Evolutionary conservation across 1,140 invertebrate genomes (phyloP), one percentile per base, ranked within the genome.

Genomic region (Cryptotermes secundus): DNA sequence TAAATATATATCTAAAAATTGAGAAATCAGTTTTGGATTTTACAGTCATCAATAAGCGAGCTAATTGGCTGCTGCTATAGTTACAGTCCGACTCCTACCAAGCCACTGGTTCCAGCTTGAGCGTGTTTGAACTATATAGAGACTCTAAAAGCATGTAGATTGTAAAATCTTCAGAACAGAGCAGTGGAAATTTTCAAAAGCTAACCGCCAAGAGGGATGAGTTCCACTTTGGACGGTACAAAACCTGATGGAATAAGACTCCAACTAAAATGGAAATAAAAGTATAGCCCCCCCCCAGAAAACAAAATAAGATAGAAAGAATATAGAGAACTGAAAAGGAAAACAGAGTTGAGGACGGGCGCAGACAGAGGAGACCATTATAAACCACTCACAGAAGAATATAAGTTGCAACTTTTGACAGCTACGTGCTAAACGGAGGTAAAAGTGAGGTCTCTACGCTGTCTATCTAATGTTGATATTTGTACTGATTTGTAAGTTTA

Each of bases 141-240:
- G 26, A 72, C 59, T 72, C 59, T 72, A 72, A 72, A 72, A 72
- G 59, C 59, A 72, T 72, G 59, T 72, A 72, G 59, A 72, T 72
- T 72, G 59, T 72, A 72, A 72, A 72, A 72, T 72, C 59, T 72
- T 72, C 59, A 6, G 59, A 72, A 72, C 31, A n/a, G 59, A 72
- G 26, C n/a, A 72, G n/a, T 72, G n/a, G 26, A 72, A 31, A 72
- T n/a, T 72, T 72, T 72, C 59, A 72, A 72, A 72, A 72, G 59
- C 59, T 72, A 31, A 72, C 59, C 59, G 59, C 59, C 59, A 72
- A 72, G 31, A 72, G 59, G 59, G 59, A 72, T 31, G 59, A 72
- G 59, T 31, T 72, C 59, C 26, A 72, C 59, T 72, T 72, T 31
- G 59, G 59, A 31, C 26, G 59, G 3, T 6, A 72, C 26, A 72